A percentile compares a stretch with the other conserved stretches of the same genome.
Conservation (phyloP, 2,888 invertebrate genomes). For the Plusia festucae region DNA sequence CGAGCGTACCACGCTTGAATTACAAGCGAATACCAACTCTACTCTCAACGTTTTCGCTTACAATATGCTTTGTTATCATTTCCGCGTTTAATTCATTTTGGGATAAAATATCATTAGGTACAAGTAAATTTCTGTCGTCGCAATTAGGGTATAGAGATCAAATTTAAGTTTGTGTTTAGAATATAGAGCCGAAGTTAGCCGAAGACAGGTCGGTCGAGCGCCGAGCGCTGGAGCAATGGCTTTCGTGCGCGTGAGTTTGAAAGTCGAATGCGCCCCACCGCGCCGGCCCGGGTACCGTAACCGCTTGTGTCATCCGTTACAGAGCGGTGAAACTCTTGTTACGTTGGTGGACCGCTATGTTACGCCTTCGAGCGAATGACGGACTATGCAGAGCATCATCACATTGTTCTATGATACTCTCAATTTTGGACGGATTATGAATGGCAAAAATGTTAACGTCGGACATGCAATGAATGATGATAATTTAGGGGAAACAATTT, state of each 20-base stretch:
- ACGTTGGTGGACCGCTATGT: conserved; percentile 81
- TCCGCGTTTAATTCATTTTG: conserved; percentile 41
- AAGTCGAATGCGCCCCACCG: conserved; percentile 72
- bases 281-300: conserved; percentile 78
- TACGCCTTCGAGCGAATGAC: conserved; percentile 69
- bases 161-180: conserved; percentile 41
- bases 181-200: conserved; percentile 66
- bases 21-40: conserved; percentile 68
- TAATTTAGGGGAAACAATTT: conserved; percentile 10
- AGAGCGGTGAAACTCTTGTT: conserved; percentile 83
- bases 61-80: conserved; percentile 43
- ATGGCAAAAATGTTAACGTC: conserved; percentile 19
- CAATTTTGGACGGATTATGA: conserved; percentile 32
- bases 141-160: conserved; percentile 58
- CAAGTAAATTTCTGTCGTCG: conserved; percentile 58
- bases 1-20: conserved; percentile 57
- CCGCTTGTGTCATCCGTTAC: conserved; percentile 88
- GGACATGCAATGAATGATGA: conserved; percentile 9
- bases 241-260: conserved; percentile 80
- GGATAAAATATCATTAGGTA: conserved; percentile 30
- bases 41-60: conserved; percentile 47
- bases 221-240: conserved; percentile 66
- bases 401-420: conserved; percentile 52
- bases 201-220: conserved; percentile 61
- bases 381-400: conserved; percentile 58